Evolutionary conservation across 2,888 invertebrate genomes (phyloP).

Genomic region (Hyles lineata): DNA sequence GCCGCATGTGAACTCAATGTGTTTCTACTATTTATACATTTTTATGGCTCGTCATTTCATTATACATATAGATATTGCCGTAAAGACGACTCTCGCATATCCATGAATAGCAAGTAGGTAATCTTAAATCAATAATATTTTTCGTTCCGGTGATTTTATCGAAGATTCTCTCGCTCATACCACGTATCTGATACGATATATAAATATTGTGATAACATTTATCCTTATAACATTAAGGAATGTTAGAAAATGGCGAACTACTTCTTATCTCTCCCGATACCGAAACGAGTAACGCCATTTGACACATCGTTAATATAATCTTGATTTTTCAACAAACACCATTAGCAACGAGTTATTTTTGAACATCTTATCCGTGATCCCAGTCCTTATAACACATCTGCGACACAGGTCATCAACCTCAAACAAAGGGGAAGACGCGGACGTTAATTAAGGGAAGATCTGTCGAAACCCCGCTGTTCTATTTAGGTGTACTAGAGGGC

Average conservation of each 20-base stretch:
- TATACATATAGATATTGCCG: neutral
- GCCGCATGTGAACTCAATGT: slow-evolving; percentile 6
- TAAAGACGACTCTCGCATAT: neutral
- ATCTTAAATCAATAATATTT: too few species aligned
- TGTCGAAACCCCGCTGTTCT: slow-evolving; percentile 28
- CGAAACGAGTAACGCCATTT: neutral
- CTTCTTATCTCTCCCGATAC: neutral
- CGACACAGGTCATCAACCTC: slow-evolving; percentile 17
- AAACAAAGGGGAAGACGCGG: slow-evolving; percentile 9
- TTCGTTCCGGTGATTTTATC: neutral
- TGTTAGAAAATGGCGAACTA: too few species aligned
- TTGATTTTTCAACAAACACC: slow-evolving; percentile 22
- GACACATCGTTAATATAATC: slow-evolving; percentile 24
- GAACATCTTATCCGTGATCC: slow-evolving; percentile 18
- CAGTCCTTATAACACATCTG: slow-evolving; percentile 8
- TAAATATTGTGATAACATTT: too few species aligned
- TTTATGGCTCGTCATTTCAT: neutral
- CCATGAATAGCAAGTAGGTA: too few species aligned
- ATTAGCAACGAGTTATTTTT: slow-evolving; percentile 22
- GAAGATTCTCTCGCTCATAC: neutral
- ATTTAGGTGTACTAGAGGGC: slow-evolving; percentile 28
- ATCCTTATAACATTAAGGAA: too few species aligned
- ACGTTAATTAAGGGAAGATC: slow-evolving; percentile 21
- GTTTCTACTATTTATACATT: neutral
- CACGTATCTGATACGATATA: too few species aligned